These are phyloP conservation scores for Xenops minutus DNA, from an alignment of 2,797 vertebrate genomes.

Conservation along the genomic window DNA sequence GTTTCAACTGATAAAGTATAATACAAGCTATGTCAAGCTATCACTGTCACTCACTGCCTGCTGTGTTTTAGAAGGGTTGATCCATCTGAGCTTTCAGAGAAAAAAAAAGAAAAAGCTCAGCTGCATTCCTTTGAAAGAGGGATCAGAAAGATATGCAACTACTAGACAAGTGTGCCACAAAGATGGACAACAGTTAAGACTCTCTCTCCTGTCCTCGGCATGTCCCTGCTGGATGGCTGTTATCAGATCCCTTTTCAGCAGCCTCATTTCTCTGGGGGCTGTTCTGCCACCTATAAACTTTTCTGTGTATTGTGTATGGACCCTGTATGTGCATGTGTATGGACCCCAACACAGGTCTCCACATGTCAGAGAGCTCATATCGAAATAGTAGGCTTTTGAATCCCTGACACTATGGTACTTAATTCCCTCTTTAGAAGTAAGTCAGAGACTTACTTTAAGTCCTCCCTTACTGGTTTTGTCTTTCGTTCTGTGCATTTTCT, in stretches of 20 bases:
- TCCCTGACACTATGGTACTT: not conserved
- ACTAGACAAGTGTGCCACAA: not conserved
- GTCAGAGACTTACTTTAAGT: not conserved
- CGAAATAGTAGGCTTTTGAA: not conserved
- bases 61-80: constrained; percentile 7
- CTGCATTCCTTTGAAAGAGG: not conserved
- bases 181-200: not conserved
- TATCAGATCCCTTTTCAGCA: not conserved
- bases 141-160: not conserved
- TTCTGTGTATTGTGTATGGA: not conserved
- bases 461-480: not conserved
- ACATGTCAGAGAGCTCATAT: not conserved
- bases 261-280: not conserved
- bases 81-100: not conserved
- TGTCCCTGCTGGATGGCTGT: not conserved
- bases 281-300: not conserved
- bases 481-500: not conserved
- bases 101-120: not conserved
- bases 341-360: not conserved
- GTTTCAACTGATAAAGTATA: not conserved
- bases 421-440: not conserved
- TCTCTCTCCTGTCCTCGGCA: not conserved
- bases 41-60: not conserved
- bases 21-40: not conserved
- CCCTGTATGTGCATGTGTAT: not conserved